Base-by-base conservation (phyloP, 2,797 vertebrate genomes). In the Helostoma temminkii region DNA sequence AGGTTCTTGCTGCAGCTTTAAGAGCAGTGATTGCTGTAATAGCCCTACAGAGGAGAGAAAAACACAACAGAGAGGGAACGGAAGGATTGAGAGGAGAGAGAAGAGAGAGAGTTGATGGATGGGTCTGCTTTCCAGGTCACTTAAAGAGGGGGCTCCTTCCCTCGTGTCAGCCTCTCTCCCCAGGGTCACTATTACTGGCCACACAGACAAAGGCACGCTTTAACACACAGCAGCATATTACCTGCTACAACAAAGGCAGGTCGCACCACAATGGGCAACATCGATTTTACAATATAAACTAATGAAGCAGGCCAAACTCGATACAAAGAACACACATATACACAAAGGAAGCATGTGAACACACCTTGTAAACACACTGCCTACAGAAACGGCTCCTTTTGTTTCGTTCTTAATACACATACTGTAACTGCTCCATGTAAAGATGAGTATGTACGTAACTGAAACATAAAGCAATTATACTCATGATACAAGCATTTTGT, bases 271-370 rank as follows among this genome's bases (percentile, higher is more conserved):
- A 91, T 82, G 73, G 82, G 83, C 62, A 60, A 70, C 91, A 92
- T 92, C 75, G 91, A 93, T 93, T 94, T 92, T 85, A 89, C 88
- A 91, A 92, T 91, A 89, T 85, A 89, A 89, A 88, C 90, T 93
- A 93, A 92, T 90, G 91, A 92, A 91, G 89, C 90, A 82, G 72
- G 87, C 60, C 67, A 47, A 74, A 83, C 81, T 88, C 83, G 74
- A 88, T 87, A 22, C 42, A 73, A 26, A 71, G 74, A 67, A 66
- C 78, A 77, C 76, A 54, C 42, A 66, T 18, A 58, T 52, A 81
- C 63, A 62, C 66, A 36, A 24, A 53, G 65, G 50, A 47, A 26
- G 21, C 47, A 49, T 37, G 36, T 8, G 9, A 56, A 28, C 69
- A 65, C 49, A 73, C 74, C 72, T 66, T 71, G 76, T 74, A 69